Conservation (phyloP, 23 tunicate genomes). For the Ciona savignyi region DNA sequence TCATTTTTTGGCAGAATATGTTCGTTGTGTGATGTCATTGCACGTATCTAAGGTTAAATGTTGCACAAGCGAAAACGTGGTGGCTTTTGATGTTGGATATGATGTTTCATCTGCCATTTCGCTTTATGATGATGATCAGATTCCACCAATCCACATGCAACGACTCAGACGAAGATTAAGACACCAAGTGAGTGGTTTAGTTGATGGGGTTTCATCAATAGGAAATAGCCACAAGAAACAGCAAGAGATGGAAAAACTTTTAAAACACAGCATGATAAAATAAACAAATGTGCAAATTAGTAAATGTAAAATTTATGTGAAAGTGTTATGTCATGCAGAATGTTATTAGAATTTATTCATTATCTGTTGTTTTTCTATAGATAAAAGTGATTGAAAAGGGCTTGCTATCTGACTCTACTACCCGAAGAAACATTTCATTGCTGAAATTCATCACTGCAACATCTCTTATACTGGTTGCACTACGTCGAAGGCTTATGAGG, state of each 20-base stretch:
- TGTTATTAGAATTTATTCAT: not conserved
- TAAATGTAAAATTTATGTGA: not conserved
- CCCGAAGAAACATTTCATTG: conserved; percentile 39
- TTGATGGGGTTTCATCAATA: no score
- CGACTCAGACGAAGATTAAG: conserved; percentile 56
- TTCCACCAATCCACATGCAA: conserved; percentile 39
- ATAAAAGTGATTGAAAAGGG: conserved; percentile 48
- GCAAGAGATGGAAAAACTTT: no score
- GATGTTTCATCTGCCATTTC: conserved; percentile 57
- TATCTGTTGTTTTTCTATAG: conserved; percentile 14
- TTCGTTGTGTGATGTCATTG: conserved; percentile 43
- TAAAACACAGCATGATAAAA: not conserved
- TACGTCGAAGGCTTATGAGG: conserved; percentile 53
- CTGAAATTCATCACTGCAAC: conserved; percentile 42
- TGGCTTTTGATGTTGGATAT: conserved; percentile 27
- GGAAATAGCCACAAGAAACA: no score
- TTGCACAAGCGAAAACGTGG: conserved; percentile 28
- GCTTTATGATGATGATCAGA: conserved; percentile 66
- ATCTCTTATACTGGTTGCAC: conserved; percentile 39
- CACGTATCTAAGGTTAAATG: conserved; percentile 30
- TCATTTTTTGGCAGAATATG: conserved; percentile 25
- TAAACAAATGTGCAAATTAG: not conserved
- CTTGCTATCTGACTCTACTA: conserved; percentile 23
- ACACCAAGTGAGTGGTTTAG: conserved; percentile 33
- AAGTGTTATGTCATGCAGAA: not conserved